A percentile compares a stretch with the other conserved stretches of the same genome.
phyloP scores from a whole-genome alignment of 2,888 invertebrate species.

The Petrophora chlorosata region DNA sequence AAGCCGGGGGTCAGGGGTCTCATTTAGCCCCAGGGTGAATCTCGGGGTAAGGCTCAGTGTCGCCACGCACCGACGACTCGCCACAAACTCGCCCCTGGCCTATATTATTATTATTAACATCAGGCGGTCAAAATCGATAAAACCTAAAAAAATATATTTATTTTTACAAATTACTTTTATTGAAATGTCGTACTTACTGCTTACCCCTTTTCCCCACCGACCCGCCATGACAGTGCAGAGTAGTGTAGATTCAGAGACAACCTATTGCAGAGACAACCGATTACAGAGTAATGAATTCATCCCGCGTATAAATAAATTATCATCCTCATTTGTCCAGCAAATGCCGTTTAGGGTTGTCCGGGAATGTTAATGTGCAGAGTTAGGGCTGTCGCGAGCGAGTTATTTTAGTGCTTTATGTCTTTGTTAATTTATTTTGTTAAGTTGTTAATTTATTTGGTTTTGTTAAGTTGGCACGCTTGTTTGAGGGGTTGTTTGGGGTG shows the following conservation, averaged over 20 bases:
- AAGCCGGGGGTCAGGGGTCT: too few relatives aligned
- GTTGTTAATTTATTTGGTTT: conserved; percentile 30
- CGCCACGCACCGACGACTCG: too few relatives aligned
- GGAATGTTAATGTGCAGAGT: conserved; percentile 37
- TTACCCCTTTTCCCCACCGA: neutral
- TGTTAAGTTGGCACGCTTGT: neutral
- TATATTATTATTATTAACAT: too few relatives aligned
- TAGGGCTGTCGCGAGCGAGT: conserved; percentile 32
- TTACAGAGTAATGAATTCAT: conserved; percentile 28
- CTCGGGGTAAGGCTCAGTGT: too few relatives aligned
- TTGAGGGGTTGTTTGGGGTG: neutral
- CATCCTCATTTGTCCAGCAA: conserved; percentile 37
- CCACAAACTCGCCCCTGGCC: too few relatives aligned
- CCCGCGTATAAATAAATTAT: conserved; percentile 44
- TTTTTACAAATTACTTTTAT: too few relatives aligned
- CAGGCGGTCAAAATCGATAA: too few relatives aligned
- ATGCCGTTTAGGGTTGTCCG: conserved; percentile 33
- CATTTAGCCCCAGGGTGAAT: too few relatives aligned
- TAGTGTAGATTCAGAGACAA: too few relatives aligned
- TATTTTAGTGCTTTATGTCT: conserved; percentile 36
- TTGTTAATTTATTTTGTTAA: conserved; percentile 36
- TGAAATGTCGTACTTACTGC: too few relatives aligned
- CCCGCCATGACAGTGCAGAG: too few relatives aligned
- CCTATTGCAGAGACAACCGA: neutral
- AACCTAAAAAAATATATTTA: too few relatives aligned